Conservation (phyloP, 2,888 invertebrate species). For the Aphidoletes aphidimyza region DNA sequence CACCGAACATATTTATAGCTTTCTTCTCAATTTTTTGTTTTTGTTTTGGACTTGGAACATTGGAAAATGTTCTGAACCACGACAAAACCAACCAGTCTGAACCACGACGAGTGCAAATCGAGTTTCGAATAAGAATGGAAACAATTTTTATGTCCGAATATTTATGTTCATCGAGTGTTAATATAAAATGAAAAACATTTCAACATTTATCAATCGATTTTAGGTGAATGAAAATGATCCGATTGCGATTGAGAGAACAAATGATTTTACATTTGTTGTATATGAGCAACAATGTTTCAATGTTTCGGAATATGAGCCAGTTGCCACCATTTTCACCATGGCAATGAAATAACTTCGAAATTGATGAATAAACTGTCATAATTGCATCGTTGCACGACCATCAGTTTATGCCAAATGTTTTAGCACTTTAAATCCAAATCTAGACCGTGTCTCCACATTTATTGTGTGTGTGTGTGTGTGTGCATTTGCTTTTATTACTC, state of each 20-base stretch:
- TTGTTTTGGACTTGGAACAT: conserved; percentile 20
- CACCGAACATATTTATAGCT: not conserved
- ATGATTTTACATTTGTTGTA: too few species aligned
- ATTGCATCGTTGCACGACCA: not conserved
- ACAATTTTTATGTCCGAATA: not conserved
- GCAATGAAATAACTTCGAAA: not conserved
- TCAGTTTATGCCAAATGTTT: not conserved
- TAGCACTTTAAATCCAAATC: not conserved
- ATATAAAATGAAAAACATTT: conserved; percentile 6
- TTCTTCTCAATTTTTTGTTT: conserved; percentile 16
- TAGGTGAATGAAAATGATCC: too few species aligned
- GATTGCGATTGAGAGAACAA: too few species aligned
- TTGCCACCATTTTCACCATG: not conserved
- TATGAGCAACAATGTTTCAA: too few species aligned
- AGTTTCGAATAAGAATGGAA: not conserved
- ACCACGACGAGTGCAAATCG: too few species aligned
- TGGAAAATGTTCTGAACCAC: not conserved
- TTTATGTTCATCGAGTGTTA: not conserved
- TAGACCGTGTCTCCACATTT: conserved; percentile 24
- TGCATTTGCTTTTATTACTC: not conserved
- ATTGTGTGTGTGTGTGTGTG: not conserved
- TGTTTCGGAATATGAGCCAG: too few species aligned
- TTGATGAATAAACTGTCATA: not conserved
- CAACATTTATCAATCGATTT: not conserved
- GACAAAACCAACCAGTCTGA: too few species aligned